Conservation (phyloP, 2,888 invertebrate species). For the Caenorhabditis virilis region DNA sequence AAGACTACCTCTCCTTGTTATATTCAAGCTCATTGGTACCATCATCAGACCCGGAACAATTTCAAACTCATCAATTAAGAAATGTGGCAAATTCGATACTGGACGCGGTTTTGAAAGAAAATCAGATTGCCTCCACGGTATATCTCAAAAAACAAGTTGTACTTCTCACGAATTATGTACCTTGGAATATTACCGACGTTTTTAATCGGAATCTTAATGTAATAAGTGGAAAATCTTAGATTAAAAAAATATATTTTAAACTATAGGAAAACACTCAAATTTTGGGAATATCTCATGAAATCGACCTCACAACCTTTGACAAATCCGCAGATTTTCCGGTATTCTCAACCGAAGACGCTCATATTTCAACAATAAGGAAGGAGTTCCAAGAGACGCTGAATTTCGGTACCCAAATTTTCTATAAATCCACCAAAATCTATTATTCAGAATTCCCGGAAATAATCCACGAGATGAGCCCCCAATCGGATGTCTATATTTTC, state of each 20-base stretch:
- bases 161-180: slow-evolving; percentile 44
- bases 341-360: slow-evolving; percentile 27
- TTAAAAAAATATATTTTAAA: not conserved
- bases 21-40: slow-evolving; percentile 9
- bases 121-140: slow-evolving; percentile 36
- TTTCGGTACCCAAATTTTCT: slow-evolving; percentile 22
- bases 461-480: slow-evolving; percentile 33
- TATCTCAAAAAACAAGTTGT: slow-evolving; percentile 47
- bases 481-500: slow-evolving; percentile 31
- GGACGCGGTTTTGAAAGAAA: slow-evolving; percentile 33
- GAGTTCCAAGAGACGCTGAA: slow-evolving; percentile 31
- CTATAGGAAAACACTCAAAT: slow-evolving; percentile 42
- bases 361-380: slow-evolving; percentile 8
- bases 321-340: slow-evolving; percentile 32
- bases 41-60: slow-evolving; percentile 1
- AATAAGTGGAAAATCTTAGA: not conserved
- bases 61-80: no score
- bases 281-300: slow-evolving; percentile 27
- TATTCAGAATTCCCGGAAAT: slow-evolving; percentile 39
- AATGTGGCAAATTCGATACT: slow-evolving; percentile 13
- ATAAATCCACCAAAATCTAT: not conserved
- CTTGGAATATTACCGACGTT: slow-evolving; percentile 30
- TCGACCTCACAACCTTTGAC: slow-evolving; percentile 14
- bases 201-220: slow-evolving; percentile 39
- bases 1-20: slow-evolving; percentile 3